Evolutionary conservation across 2,113 vertebrate species (phyloP).

Genomic region (Syrrhaptes paradoxus): DNA sequence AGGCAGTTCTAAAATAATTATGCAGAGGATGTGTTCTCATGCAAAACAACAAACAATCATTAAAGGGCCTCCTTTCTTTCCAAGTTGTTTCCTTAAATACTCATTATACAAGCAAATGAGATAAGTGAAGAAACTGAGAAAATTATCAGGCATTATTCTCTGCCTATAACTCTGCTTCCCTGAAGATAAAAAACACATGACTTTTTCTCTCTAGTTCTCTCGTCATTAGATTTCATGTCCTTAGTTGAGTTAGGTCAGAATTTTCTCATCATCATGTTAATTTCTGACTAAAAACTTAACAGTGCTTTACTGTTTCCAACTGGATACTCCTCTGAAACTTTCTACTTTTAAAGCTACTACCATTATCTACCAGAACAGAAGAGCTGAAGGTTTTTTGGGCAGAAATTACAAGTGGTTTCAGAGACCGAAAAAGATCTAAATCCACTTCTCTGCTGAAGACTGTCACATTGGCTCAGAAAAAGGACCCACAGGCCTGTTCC

Average conservation of each 20-base stretch:
- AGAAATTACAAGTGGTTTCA: neutral
- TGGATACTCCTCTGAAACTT: neutral
- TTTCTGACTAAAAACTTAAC: neutral
- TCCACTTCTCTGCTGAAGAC: neutral
- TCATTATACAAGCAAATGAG: slow-evolving; percentile 19
- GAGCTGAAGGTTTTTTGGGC: neutral
- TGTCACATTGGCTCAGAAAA: neutral
- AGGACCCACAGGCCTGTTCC: neutral
- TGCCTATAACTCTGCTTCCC: neutral
- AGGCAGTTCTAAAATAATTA: slow-evolving; percentile 34
- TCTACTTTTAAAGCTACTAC: neutral
- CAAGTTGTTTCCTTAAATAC: slow-evolving; percentile 13
- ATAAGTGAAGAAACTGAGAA: slow-evolving; percentile 11
- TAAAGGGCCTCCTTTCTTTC: neutral
- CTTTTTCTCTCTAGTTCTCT: neutral
- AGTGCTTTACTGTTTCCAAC: neutral
- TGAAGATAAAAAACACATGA: neutral
- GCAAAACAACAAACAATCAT: slow-evolving; percentile 36
- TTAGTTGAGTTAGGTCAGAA: neutral
- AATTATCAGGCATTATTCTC: neutral
- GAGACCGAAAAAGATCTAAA: neutral
- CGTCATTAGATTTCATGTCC: neutral
- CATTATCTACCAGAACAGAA: neutral
- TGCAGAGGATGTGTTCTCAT: slow-evolving; percentile 34
- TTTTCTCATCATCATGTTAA: neutral